Evolutionary conservation across 2,888 invertebrate genomes (phyloP).

Genomic region (Sycophila texana): DNA sequence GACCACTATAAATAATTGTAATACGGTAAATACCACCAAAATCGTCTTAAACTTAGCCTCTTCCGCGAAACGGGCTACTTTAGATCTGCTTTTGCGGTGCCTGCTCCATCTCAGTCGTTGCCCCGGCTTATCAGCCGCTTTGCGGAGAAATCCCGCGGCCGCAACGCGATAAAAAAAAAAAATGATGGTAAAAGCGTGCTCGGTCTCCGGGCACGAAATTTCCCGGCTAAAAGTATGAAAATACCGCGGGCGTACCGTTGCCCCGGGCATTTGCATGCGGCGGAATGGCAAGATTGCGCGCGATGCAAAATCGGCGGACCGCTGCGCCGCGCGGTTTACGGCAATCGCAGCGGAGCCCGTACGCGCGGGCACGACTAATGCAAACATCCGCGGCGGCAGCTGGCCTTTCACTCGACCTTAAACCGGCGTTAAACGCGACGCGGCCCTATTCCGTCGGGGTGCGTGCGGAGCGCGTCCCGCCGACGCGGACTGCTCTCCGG

Average conservation of each 20-base stretch:
- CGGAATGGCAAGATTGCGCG: not conserved
- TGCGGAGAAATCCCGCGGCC: too few relatives aligned
- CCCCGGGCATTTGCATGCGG: constrained; percentile 4
- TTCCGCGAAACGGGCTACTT: too few relatives aligned
- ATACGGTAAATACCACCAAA: too few relatives aligned
- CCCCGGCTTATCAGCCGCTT: too few relatives aligned
- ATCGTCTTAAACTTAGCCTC: too few relatives aligned
- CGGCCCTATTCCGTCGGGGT: not conserved
- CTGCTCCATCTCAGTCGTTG: too few relatives aligned
- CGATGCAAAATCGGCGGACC: not conserved
- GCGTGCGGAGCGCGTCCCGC: not conserved
- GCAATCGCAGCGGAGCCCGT: not conserved
- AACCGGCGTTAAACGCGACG: too few relatives aligned
- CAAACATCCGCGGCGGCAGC: constrained; percentile 5
- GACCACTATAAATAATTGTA: too few relatives aligned
- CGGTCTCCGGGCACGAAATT: not conserved
- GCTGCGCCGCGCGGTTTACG: not conserved
- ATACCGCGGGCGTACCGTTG: constrained; percentile 14
- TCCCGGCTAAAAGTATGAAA: constrained; percentile 21
- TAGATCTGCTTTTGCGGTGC: too few relatives aligned
- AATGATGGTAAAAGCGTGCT: not conserved
- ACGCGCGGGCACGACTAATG: not conserved
- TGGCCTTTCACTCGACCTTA: constrained; percentile 26
- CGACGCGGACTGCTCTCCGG: not conserved
- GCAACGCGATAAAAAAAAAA: too few relatives aligned